These are phyloP conservation scores for Sula dactylatra DNA, from an alignment of 2,113 vertebrate species.

Conservation along the genomic window DNA sequence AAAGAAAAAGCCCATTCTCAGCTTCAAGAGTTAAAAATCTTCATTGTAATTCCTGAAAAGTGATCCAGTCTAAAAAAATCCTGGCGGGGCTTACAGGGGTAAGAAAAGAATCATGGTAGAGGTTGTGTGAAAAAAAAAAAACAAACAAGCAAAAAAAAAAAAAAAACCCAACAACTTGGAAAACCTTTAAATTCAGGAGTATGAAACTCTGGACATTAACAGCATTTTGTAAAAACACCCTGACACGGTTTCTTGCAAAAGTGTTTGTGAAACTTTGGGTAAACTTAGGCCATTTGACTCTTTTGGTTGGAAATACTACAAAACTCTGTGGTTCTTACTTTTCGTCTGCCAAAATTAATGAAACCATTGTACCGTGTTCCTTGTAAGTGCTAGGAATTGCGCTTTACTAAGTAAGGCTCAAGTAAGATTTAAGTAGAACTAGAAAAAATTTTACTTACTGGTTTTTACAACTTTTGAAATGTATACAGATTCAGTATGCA, in stretches of 20 bases:
- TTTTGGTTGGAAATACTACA: background rate
- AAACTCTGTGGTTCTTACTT: background rate
- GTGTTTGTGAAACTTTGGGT: background rate
- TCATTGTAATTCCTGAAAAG: background rate
- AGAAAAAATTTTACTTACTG: background rate
- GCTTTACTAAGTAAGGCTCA: background rate
- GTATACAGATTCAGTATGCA: background rate
- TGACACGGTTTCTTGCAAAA: background rate
- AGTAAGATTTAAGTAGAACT: background rate
- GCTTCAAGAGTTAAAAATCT: background rate
- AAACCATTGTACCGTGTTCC: background rate
- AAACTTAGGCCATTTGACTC: background rate
- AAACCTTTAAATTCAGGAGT: background rate
- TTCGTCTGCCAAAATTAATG: background rate
- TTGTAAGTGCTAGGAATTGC: background rate
- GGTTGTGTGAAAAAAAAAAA: background rate
- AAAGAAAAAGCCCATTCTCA: background rate
- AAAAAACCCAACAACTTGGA: background rate
- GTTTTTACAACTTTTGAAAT: background rate
- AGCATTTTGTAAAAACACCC: background rate
- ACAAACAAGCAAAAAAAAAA: no score
- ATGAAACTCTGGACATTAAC: background rate
- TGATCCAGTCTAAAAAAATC: background rate
- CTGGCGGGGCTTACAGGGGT: background rate
- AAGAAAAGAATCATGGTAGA: background rate